phyloP scores from a whole-genome alignment of 2,797 vertebrate species.

The Amphiprion clarkii region DNA sequence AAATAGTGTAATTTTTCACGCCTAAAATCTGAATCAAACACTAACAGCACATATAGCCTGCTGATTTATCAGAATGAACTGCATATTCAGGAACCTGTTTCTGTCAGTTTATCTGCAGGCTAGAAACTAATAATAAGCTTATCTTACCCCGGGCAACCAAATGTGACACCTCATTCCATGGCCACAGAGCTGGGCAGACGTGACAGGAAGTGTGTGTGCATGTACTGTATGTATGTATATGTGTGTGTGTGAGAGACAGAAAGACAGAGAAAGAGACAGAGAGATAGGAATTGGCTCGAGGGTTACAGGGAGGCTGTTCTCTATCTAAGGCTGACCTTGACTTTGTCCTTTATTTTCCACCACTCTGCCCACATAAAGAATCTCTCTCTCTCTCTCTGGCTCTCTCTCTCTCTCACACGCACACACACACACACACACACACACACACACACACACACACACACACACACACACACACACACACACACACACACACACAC shows the following conservation, averaged over 20 bases:
- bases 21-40: conserved; percentile 26
- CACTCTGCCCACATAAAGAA: conserved; percentile 60
- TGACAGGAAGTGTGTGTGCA: conserved; percentile 35
- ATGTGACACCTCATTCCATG: conserved; percentile 78
- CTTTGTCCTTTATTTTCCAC: conserved; percentile 68
- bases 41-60: conserved; percentile 38
- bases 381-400: not conserved
- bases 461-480: not conserved
- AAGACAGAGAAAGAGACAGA: too few relatives aligned
- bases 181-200: conserved; percentile 48
- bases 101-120: conserved; percentile 67
- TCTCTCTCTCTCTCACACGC: not conserved
- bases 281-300: conserved; percentile 39
- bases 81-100: conserved; percentile 66
- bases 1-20: conserved; percentile 7
- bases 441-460: not conserved
- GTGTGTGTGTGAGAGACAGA: too few relatives aligned
- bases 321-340: conserved; percentile 81
- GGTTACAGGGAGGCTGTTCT: conserved; percentile 51
- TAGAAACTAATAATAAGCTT: conserved; percentile 73
- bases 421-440: not conserved
- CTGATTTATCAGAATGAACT: conserved; percentile 64
- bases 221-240: conserved; percentile 19
- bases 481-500: not conserved
- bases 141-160: conserved; percentile 68